Percentiles rank a stretch among this genome's conserved stretches.
These are phyloP conservation scores for Nephrotoma flavescens DNA, from an alignment of 2,888 invertebrate genomes.

Conservation along the genomic window DNA sequence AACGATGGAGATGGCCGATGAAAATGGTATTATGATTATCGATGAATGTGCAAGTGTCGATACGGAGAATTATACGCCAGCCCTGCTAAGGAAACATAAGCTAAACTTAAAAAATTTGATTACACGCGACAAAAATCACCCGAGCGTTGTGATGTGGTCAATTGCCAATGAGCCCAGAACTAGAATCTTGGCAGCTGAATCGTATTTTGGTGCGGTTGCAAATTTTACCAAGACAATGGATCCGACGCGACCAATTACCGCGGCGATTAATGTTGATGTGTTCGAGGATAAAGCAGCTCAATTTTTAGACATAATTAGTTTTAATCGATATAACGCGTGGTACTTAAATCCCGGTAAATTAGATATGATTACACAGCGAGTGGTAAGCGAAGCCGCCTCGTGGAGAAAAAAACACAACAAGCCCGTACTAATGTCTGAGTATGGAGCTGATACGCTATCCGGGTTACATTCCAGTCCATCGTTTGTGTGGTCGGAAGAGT, in stretches of 20 bases:
- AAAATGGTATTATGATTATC: conserved; percentile 85
- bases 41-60: conserved; percentile 92
- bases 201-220: conserved; percentile 74
- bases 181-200: conserved; percentile 46
- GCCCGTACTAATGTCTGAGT: conserved; percentile 87
- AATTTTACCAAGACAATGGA: conserved; percentile 65
- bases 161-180: conserved; percentile 88
- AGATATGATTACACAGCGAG: conserved; percentile 54
- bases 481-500: conserved; percentile 93
- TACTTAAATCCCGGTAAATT: conserved; percentile 72
- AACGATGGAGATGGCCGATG: conserved; percentile 86
- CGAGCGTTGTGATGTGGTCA: conserved; percentile 94
- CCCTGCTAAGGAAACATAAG: conserved; percentile 64
- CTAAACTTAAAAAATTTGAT: conserved; percentile 75
- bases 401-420: conserved; percentile 75
- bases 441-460: conserved; percentile 87
- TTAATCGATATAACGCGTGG: conserved; percentile 97
- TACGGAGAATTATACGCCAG: conserved; percentile 42
- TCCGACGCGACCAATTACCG: conserved; percentile 69
- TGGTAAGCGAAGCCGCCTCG: conserved; percentile 57
- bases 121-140: conserved; percentile 84
- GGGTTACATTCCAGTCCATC: conserved; percentile 78
- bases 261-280: conserved; percentile 52
- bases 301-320: conserved; percentile 70
- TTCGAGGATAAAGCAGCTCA: conserved; percentile 36